Evolutionary conservation across 2,888 invertebrate genomes (phyloP).

Genomic region (Phoenoteleia sp.): DNA sequence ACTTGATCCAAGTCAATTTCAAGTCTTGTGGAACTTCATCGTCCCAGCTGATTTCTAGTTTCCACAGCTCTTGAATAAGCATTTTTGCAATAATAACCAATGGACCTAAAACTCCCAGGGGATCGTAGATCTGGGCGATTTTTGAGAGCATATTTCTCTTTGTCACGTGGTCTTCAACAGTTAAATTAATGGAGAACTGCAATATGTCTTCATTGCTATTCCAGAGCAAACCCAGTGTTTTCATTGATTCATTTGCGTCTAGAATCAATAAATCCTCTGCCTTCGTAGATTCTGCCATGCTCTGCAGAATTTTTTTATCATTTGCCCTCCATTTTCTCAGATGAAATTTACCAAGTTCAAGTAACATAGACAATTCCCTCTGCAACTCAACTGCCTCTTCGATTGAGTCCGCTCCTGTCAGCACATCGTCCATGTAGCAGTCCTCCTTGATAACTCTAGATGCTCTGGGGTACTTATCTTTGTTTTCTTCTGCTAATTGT

Average conservation of each 20-base stretch:
- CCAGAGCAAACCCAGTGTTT: slow-evolving; percentile 59
- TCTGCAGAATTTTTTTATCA: background rate
- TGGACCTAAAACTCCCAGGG: slow-evolving; percentile 47
- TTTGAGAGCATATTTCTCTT: slow-evolving; percentile 51
- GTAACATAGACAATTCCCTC: background rate
- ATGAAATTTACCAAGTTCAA: slow-evolving; percentile 28
- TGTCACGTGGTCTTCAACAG: background rate
- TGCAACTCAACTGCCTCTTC: slow-evolving; percentile 66
- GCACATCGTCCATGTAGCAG: slow-evolving; percentile 74
- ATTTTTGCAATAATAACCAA: slow-evolving; percentile 56
- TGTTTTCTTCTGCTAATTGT: background rate
- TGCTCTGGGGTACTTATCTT: slow-evolving; percentile 53
- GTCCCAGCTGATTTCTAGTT: slow-evolving; percentile 29
- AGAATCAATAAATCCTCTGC: slow-evolving; percentile 27
- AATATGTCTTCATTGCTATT: slow-evolving; percentile 35
- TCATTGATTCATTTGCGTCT: slow-evolving; percentile 37
- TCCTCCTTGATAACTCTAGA: slow-evolving; percentile 47
- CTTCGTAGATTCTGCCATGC: slow-evolving; percentile 1
- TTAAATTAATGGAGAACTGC: slow-evolving; percentile 40
- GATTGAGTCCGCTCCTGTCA: slow-evolving; percentile 27
- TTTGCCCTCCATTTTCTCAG: slow-evolving; percentile 59
- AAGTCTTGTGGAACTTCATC: background rate
- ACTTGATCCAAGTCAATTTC: background rate
- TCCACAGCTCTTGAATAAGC: slow-evolving; percentile 52
- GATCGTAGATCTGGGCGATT: slow-evolving; percentile 53